Conservation (phyloP, 2,888 invertebrate species). For the Litoditis marina region DNA sequence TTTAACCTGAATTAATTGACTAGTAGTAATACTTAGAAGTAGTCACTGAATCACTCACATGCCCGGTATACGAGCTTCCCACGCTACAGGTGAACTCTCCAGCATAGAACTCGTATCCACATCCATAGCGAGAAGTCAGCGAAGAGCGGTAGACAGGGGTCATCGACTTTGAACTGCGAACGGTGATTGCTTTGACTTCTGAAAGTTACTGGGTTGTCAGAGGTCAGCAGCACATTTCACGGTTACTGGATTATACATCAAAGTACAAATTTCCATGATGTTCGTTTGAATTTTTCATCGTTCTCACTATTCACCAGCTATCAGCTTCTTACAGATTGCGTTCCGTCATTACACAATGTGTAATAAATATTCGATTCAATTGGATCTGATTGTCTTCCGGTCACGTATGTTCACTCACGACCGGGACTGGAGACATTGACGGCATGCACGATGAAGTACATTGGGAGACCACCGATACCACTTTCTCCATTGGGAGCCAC, state of each 20-base stretch:
- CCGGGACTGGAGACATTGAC: slow-evolving; percentile 26
- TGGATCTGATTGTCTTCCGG: no score
- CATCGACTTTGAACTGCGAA: slow-evolving; percentile 25
- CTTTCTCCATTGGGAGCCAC: slow-evolving; percentile 29
- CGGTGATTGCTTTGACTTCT: slow-evolving; percentile 38
- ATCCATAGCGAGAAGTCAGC: slow-evolving; percentile 37
- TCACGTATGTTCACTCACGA: slow-evolving; percentile 21
- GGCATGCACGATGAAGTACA: slow-evolving; percentile 41
- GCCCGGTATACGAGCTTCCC: slow-evolving; percentile 23
- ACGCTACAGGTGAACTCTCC: slow-evolving; percentile 42
- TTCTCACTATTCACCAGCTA: no score
- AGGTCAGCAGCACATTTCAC: neutral
- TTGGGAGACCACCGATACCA: slow-evolving; percentile 24
- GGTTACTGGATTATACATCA: no score
- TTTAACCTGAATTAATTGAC: no score
- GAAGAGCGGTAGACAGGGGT: slow-evolving; percentile 28
- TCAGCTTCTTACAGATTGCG: no score
- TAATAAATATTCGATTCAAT: no score
- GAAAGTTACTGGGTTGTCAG: neutral
- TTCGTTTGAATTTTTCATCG: no score
- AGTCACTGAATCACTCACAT: no score
- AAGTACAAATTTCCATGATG: no score
- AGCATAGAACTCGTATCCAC: slow-evolving; percentile 46
- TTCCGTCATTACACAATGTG: no score
- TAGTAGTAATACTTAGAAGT: no score